phyloP scores from a whole-genome alignment of 2,113 vertebrate species.

The Ictalurus furcatus region DNA sequence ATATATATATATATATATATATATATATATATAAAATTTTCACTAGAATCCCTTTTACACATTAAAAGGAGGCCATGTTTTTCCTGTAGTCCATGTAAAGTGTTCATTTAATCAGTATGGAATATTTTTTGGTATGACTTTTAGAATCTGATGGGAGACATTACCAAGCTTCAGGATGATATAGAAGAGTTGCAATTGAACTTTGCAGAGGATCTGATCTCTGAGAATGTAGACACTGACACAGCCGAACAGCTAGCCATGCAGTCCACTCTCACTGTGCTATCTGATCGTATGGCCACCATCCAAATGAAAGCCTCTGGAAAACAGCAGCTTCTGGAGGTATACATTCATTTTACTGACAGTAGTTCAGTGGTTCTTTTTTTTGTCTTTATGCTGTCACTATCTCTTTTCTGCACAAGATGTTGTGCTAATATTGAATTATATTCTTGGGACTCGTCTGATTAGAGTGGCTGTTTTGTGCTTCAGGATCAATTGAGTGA shows the following conservation, averaged over 20 bases:
- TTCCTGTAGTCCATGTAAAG: background rate
- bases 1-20: too few relatives aligned
- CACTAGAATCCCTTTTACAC: background rate
- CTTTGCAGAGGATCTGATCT: constrained; percentile 83
- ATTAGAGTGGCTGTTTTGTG: constrained; percentile 16
- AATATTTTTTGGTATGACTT: constrained; percentile 4
- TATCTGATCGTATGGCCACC: constrained; percentile 92
- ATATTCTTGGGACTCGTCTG: background rate
- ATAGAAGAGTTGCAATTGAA: constrained; percentile 85
- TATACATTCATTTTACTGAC: constrained; percentile 52
- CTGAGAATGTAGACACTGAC: constrained; percentile 79
- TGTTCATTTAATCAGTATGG: background rate
- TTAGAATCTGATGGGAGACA: constrained; percentile 92
- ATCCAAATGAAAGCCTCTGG: constrained; percentile 95
- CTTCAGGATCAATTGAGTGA: constrained; percentile 88
- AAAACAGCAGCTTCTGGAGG: constrained; percentile 91
- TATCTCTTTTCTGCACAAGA: background rate
- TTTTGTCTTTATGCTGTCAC: background rate
- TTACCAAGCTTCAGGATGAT: constrained; percentile 94
- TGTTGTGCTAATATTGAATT: background rate
- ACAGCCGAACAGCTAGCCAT: constrained; percentile 86
- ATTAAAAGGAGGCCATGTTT: background rate
- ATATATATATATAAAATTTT: too few relatives aligned
- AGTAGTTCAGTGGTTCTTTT: background rate
- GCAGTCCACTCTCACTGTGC: constrained; percentile 89